Evolutionary conservation across 1,140 invertebrate species (phyloP), one percentile per base, ranked within the genome.

Genomic region (Drosophila punjabiensis): DNA sequence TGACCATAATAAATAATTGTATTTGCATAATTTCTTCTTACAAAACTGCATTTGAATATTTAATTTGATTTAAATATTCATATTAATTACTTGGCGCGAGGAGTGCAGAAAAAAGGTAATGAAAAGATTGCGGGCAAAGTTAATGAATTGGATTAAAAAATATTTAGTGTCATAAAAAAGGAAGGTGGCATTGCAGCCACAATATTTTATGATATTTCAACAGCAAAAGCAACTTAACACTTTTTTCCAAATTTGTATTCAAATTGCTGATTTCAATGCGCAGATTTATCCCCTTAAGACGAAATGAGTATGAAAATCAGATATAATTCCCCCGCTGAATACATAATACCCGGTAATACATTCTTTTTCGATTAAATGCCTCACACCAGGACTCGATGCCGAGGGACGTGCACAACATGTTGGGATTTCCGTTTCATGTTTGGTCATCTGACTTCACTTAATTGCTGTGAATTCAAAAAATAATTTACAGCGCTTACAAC

Each of bases 371-470:
- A 60, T 47, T 41, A 60, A 35, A 39, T 60, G 24, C 28, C 53
- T 48, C 69, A 53, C 69, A 74, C 70, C 55, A 32, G 37, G 45
- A 71, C 55, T 58, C 20, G 55, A 24, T 28, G 55, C 61, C 39
- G 58, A 28, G 52, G n/a, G 65, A 62, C 53, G 18, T 39, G 58
- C n/a, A 79, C 76, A 79, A 79, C 75, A 79, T 79, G 76, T 37
- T 62, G 58, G 65, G 76, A 79, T 79, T 79, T 78, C 66, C 81
- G 75, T 45, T 81, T 62, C 37, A 79, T 74, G 63, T 79, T 75
- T 79, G 53, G 18, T 71, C 70, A 60, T 60, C 81, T 69, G 81
- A 79, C 62, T 79, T 60, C 59, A 77, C 53, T 84, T 77, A 77
- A 81, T 64, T 65, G 60, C 64, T 62, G 50, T 37, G 39, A 63